Percentiles rank a stretch among this genome's conserved stretches.
These are phyloP conservation scores for Cosmia pyralina DNA, from an alignment of 2,888 invertebrate genomes.

Conservation along the genomic window DNA sequence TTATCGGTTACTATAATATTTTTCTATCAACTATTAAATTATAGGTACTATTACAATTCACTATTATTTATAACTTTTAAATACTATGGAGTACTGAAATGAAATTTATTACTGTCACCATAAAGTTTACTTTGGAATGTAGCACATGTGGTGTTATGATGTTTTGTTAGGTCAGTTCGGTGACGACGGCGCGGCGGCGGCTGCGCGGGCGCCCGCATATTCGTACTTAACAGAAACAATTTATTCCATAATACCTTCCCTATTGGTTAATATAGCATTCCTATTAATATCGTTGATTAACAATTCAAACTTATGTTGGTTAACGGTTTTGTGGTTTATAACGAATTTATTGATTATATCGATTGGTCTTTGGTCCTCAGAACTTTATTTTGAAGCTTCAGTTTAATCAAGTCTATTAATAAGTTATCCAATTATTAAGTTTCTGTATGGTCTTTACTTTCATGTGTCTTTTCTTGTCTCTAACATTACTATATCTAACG, in stretches of 20 bases:
- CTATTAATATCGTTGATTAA: conserved; percentile 85
- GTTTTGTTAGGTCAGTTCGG: conserved; percentile 59
- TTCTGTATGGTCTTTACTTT: conserved; percentile 1
- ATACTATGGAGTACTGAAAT: conserved; percentile 17
- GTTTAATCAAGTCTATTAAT: background rate
- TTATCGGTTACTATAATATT: conserved; percentile 80
- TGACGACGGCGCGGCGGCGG: conserved; percentile 67
- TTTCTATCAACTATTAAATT: conserved; percentile 81
- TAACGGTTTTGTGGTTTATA: conserved; percentile 82
- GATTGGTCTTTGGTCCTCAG: background rate
- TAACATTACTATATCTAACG: background rate
- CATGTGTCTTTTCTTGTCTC: background rate
- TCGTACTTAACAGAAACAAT: conserved; percentile 72
- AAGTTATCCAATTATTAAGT: background rate
- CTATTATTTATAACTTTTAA: conserved; percentile 53
- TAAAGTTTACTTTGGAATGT: conserved; percentile 70
- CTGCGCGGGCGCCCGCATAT: conserved; percentile 86
- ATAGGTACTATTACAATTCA: conserved; percentile 61
- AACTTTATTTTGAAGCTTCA: background rate
- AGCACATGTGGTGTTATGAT: conserved; percentile 59
- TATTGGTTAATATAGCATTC: conserved; percentile 86
- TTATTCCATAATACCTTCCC: conserved; percentile 85
- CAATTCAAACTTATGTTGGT: conserved; percentile 78
- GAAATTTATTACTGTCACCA: conserved; percentile 11
- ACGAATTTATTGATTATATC: conserved; percentile 35